phyloP scores from a whole-genome alignment of 2,797 vertebrate genomes.

The Parotocinclus haroldoi region DNA sequence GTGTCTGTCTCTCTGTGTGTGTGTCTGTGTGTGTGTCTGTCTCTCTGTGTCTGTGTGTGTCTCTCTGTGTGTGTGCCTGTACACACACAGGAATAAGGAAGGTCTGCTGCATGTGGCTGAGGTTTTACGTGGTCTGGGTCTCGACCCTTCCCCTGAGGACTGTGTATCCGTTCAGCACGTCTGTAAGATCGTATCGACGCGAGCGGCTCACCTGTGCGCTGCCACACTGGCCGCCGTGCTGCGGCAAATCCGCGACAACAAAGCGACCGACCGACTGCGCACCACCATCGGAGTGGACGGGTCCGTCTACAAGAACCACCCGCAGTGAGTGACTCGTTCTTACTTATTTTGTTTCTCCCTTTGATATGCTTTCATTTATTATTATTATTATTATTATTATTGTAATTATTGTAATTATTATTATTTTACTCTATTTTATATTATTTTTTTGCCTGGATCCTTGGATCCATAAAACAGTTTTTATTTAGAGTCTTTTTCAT shows the following conservation, averaged over 20 bases:
- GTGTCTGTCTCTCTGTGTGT: too few species aligned
- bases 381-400: too few species aligned
- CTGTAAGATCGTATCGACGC: slow-evolving; percentile 89
- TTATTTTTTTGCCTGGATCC: too few species aligned
- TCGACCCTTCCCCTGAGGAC: slow-evolving; percentile 81
- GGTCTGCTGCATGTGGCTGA: slow-evolving; percentile 76
- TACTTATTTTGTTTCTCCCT: too few species aligned
- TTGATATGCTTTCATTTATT: too few species aligned
- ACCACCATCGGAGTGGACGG: slow-evolving; percentile 89
- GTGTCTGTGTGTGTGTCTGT: too few species aligned
- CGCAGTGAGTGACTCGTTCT: slow-evolving; percentile 78
- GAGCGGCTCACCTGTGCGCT: slow-evolving; percentile 86
- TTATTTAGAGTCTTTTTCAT: too few species aligned
- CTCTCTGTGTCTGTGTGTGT: too few species aligned
- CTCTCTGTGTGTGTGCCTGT: too few species aligned
- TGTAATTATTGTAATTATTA: too few species aligned
- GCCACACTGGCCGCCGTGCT: slow-evolving; percentile 82
- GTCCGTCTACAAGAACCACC: slow-evolving; percentile 92
- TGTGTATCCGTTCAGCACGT: slow-evolving; percentile 81
- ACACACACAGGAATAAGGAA: slow-evolving; percentile 82
- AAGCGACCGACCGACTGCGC: slow-evolving; percentile 79
- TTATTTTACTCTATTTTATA: too few species aligned
- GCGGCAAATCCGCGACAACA: slow-evolving; percentile 89
- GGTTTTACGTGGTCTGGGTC: slow-evolving; percentile 75
- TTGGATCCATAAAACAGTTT: too few species aligned